Percentiles rank a stretch among this genome's conserved stretches.
Evolutionary conservation across 2,113 vertebrate species (phyloP).

Genomic region (Pelecanoides urinatrix): DNA sequence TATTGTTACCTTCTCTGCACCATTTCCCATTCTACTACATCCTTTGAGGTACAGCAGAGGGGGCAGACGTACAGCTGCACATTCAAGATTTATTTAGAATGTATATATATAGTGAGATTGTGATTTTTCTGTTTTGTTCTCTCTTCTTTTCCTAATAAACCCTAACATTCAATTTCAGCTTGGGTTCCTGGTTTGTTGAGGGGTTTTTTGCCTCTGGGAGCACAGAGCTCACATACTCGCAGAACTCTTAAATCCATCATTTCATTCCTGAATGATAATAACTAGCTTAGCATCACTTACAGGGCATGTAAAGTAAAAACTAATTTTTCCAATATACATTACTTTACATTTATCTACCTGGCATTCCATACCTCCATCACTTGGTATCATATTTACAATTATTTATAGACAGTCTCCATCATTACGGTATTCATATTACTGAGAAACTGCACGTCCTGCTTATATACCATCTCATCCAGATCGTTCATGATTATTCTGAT

Average conservation of each 20-base stretch:
- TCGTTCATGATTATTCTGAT: background rate
- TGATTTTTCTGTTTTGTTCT: background rate
- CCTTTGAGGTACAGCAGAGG: constrained; percentile 8
- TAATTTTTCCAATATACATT: background rate
- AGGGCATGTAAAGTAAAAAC: background rate
- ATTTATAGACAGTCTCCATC: background rate
- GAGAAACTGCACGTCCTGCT: background rate
- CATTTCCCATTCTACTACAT: background rate
- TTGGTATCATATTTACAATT: background rate
- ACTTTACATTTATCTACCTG: background rate
- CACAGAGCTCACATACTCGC: background rate
- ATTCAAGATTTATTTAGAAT: constrained; percentile 14
- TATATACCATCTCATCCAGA: background rate
- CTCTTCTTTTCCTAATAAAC: constrained; percentile 6
- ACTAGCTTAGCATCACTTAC: background rate
- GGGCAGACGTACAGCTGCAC: background rate
- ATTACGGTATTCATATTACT: background rate
- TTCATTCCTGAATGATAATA: background rate
- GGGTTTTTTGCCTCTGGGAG: background rate
- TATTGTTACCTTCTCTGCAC: background rate
- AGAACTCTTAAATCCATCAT: background rate
- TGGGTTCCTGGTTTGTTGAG: background rate
- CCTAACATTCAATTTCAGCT: background rate
- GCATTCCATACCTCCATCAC: background rate
- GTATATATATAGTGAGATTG: background rate